phyloP scores from a whole-genome alignment of 2,888 invertebrate species.

The Salpingus planirostris region DNA sequence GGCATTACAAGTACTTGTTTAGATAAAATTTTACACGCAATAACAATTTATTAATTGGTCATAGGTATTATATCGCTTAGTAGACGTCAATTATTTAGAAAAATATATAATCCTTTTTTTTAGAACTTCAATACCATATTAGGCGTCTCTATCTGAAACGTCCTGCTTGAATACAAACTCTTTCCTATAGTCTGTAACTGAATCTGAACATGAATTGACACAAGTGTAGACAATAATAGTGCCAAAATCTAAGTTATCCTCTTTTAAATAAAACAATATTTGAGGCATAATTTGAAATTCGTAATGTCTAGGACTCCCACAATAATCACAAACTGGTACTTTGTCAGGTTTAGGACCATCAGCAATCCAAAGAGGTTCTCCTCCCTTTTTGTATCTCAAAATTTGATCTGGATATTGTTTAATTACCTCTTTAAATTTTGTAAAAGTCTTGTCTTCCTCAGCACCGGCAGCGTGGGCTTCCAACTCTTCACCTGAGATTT shows the following conservation, averaged over 20 bases:
- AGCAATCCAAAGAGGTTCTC: constrained; percentile 79
- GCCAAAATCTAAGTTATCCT: constrained; percentile 74
- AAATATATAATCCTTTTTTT: too few species aligned
- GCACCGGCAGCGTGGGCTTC: constrained; percentile 54
- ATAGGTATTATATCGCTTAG: too few species aligned
- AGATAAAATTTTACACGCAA: too few species aligned
- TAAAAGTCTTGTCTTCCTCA: constrained; percentile 72
- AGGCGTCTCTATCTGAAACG: too few species aligned
- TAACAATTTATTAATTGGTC: too few species aligned
- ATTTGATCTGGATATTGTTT: constrained; percentile 71
- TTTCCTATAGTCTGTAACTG: constrained; percentile 52
- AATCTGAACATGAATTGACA: constrained; percentile 56
- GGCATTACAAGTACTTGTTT: too few species aligned
- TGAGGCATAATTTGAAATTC: constrained; percentile 68
- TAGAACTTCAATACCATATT: too few species aligned
- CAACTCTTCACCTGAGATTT: constrained; percentile 60
- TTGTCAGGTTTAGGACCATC: constrained; percentile 43
- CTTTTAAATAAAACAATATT: constrained; percentile 34
- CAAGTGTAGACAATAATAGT: constrained; percentile 82
- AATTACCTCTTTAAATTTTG: constrained; percentile 64
- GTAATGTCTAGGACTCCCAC: constrained; percentile 69
- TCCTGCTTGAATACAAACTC: constrained; percentile 87
- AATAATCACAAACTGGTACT: constrained; percentile 66
- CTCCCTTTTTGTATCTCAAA: constrained; percentile 66
- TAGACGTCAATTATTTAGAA: too few species aligned